phyloP scores from a whole-genome alignment of 2,113 vertebrate genomes.

The Bothrops jararaca region DNA sequence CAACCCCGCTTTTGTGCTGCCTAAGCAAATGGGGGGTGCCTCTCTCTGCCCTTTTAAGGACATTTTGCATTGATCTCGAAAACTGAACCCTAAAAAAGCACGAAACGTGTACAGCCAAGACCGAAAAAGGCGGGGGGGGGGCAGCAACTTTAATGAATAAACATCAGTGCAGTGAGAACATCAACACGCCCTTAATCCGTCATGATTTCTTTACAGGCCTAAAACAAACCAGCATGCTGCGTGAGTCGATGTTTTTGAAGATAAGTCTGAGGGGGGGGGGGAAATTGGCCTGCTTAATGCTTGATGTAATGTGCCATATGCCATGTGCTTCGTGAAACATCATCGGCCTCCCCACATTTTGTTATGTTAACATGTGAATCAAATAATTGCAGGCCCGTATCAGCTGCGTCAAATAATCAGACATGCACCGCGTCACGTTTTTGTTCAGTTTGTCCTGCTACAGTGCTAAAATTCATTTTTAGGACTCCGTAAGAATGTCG shows the following conservation, averaged over 20 bases:
- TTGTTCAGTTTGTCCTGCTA: background rate
- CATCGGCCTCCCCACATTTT: background rate
- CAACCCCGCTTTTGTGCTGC: background rate
- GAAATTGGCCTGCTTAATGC: background rate
- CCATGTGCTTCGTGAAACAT: background rate
- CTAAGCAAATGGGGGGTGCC: background rate
- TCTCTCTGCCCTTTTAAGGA: background rate
- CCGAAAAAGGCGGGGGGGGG: conserved; percentile 11
- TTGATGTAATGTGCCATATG: background rate
- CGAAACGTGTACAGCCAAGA: background rate
- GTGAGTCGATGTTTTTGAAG: background rate
- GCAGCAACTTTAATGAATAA: background rate
- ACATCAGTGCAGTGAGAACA: background rate
- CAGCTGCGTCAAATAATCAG: background rate
- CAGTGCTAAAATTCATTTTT: conserved; percentile 18
- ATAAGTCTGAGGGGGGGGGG: background rate
- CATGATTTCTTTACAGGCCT: background rate
- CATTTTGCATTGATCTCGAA: background rate
- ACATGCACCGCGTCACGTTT: background rate
- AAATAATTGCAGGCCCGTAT: background rate
- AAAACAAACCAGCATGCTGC: background rate
- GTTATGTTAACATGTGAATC: background rate
- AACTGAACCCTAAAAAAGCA: background rate
- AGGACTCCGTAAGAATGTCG: background rate
- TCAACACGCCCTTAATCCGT: background rate